Percentiles rank a stretch among this genome's conserved stretches.
These are phyloP conservation scores for Leptinotarsa texana DNA, from an alignment of 1,140 invertebrate genomes.

Conservation along the genomic window DNA sequence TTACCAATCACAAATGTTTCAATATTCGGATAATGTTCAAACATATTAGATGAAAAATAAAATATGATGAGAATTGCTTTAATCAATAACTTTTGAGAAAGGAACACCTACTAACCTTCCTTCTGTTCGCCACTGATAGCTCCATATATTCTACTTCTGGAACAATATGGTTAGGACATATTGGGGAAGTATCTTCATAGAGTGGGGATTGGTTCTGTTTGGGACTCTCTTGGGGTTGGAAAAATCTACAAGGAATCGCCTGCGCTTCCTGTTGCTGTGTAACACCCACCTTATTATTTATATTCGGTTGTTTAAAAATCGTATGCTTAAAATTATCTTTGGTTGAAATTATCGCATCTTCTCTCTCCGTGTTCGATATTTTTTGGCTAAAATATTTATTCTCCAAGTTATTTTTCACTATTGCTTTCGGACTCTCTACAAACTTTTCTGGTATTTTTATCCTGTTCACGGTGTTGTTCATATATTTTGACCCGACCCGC, in stretches of 20 bases:
- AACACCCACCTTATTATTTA: too few species aligned
- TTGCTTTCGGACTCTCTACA: background rate
- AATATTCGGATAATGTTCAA: too few species aligned
- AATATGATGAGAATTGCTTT: background rate
- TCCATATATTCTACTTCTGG: constrained; percentile 33
- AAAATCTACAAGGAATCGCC: background rate
- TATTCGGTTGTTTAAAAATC: too few species aligned
- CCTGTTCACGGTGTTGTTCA: constrained; percentile 7
- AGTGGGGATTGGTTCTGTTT: background rate
- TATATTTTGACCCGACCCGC: background rate
- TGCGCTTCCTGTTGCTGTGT: too few species aligned
- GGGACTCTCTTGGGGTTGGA: constrained; percentile 7
- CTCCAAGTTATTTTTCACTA: constrained; percentile 14
- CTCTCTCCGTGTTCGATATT: constrained; percentile 26
- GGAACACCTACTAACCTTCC: constrained; percentile 18
- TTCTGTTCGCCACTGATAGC: constrained; percentile 19
- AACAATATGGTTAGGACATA: constrained; percentile 46
- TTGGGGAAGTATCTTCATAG: constrained; percentile 40
- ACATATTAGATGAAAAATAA: too few species aligned
- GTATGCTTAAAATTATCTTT: background rate
- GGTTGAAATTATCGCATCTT: constrained; percentile 6
- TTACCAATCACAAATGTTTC: too few species aligned
- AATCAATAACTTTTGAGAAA: background rate
- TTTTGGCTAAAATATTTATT: constrained; percentile 27
- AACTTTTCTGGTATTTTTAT: constrained; percentile 22